Base-by-base conservation (phyloP, 2,797 vertebrate species). In the Pogonophryne albipinna region DNA sequence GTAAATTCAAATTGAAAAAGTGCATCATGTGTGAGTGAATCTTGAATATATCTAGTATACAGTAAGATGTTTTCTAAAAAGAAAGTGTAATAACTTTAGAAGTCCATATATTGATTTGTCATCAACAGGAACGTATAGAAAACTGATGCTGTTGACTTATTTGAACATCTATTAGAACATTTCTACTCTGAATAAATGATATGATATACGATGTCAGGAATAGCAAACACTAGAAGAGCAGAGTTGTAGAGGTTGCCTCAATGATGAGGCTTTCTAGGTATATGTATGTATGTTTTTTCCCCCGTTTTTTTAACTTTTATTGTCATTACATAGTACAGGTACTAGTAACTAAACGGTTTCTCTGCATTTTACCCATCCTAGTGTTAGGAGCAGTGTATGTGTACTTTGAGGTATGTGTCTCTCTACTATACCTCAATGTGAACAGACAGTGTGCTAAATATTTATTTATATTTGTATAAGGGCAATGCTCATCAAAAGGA, bases 391-490 rank as follows among this genome's bases (percentile, higher is more conserved):
- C 27, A 27, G 27, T 38, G 34, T 8, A 34, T 34, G 34, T 38
- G 34, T 38, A 7, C 34, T 9, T 38, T n/a, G 19, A 45, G 53
- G 4, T 44, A 17, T 10, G 0, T 4, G 17, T 23, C 64, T 19
- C 64, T 19, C 12, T 38, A 27, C 50, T 49, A 3, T 15, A 73
- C 49, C 20, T 60, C 42, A 56, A 23, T 14, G 17, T 52, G 16
- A 65, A 47, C 57, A 44, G 53, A 58, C 10, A 9, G 17, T 50
- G 31, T n/a, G 62, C 57, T 63, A 52, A 19, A 66, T 64, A 74
- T 63, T 38, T 50, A 45, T n/a, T n/a, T n/a, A n/a, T n/a, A 56
- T 55, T 64, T 62, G 58, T 66, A 78, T 71, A 19, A 31, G 5
- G 15, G 14, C 9, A 60, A 62, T 20, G 45, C 19, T 71, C 57